phyloP scores from a whole-genome alignment of 2,797 vertebrate genomes.

The Pygocentrus nattereri region DNA sequence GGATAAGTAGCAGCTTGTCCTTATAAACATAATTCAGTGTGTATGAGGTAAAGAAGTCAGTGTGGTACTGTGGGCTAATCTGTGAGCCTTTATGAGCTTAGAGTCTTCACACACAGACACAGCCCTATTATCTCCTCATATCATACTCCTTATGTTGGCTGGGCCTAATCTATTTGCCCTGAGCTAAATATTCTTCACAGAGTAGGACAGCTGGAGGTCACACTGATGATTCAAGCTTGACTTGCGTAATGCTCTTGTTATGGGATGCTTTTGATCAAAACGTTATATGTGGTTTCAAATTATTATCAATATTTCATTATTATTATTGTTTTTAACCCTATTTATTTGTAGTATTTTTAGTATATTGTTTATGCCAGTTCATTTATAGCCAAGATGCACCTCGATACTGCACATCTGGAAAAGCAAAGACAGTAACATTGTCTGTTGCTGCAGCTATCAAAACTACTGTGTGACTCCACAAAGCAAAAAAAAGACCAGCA shows the following conservation, averaged over 20 bases:
- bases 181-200: conserved; percentile 27
- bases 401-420: not conserved
- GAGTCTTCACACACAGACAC: conserved; percentile 19
- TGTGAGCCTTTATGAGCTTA: conserved; percentile 14
- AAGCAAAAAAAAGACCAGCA: not conserved
- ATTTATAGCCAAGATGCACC: too few relatives aligned
- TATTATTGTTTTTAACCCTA: not conserved
- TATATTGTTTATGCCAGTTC: not conserved
- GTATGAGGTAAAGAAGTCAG: conserved; percentile 15
- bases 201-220: conserved; percentile 14
- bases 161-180: conserved; percentile 11
- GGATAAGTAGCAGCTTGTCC: not conserved
- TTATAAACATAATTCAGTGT: conserved; percentile 22
- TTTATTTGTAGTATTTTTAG: not conserved
- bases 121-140: conserved; percentile 12
- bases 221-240: conserved; percentile 6
- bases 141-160: conserved; percentile 9
- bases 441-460: not conserved
- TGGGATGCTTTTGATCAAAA: not conserved
- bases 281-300: not conserved
- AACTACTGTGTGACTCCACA: not conserved
- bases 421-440: not conserved
- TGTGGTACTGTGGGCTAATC: conserved; percentile 10
- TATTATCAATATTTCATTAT: not conserved
- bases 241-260: not conserved